Base-by-base conservation (phyloP, 37 sponge, comb jelly and placozoan genomes). In the Theonella swinhoei region DNA sequence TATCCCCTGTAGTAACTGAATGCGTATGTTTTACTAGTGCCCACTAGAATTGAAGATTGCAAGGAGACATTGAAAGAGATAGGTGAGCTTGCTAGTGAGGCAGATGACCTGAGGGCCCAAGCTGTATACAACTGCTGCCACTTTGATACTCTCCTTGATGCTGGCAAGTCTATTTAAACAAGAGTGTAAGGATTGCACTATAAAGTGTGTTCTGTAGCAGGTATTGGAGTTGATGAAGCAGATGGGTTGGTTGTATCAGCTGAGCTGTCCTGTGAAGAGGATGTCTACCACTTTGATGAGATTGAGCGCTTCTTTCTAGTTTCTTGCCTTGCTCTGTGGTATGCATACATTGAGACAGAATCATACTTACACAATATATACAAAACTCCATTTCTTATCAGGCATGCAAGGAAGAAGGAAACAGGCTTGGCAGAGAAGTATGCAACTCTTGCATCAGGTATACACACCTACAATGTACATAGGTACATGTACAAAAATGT, bases 211-310 rank as follows among this genome's bases (percentile, higher is more conserved):
- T 14, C 7, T 14, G 54, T 47, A 7, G n/a, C 65, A 87, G 88
- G 82, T 41, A 72, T 88, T 33, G 65, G 62, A 28, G 34, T 23
- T 25, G 68, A 86, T 17, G 74, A 43, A 63, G 68, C 64, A n/a
- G 38, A 91, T 39, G 43, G 29, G 29, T 23, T 86, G 5, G 47
- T 86, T 23, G 11, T 8, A 4, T 36, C 83, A 28, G 87, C 87
- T 26, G 71, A 81, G 70, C 32, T 42, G 3, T 78, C 82, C 41
- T 86, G 83, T 41, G 35, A 76, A 17, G 91, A 85, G 32, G 89
- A 93, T 42, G 66, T 93, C 39, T 93, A 83, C 62, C 89, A 93
- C 70, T 93, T 70, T 67, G 90, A 93, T 81, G 80, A 85, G 0
- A 77, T 47, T 1, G 94, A 93, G 74, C 68, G 90, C 25, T 93